A percentile compares a stretch with the other conserved stretches of the same genome.
phyloP scores from a whole-genome alignment of 2,888 invertebrate species.

The Automeris io region DNA sequence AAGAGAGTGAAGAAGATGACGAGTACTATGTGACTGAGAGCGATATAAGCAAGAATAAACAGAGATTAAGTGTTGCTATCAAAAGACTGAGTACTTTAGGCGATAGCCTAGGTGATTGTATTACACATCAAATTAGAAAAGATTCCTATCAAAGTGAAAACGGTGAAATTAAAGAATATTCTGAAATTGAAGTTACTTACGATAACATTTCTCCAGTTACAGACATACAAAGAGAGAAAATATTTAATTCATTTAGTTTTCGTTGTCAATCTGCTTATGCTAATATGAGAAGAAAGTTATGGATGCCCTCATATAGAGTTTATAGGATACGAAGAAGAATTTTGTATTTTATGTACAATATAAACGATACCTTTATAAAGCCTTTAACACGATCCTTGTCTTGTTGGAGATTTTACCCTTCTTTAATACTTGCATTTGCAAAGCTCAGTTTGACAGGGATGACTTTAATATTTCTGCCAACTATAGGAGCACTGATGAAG shows the following conservation, averaged over 20 bases:
- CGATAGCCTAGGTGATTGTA: constrained; percentile 68
- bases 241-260: constrained; percentile 64
- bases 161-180: constrained; percentile 43
- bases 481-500: constrained; percentile 51
- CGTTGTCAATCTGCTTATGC: constrained; percentile 59
- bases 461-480: constrained; percentile 47
- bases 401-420: constrained; percentile 67
- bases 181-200: constrained; percentile 60
- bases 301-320: constrained; percentile 63
- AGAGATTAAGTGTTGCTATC: constrained; percentile 59
- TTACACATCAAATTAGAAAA: constrained; percentile 57
- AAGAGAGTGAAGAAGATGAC: constrained; percentile 63
- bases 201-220: constrained; percentile 62
- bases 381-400: constrained; percentile 62
- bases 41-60: constrained; percentile 37
- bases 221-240: constrained; percentile 60
- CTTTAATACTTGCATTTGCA: constrained; percentile 50
- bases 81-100: constrained; percentile 72
- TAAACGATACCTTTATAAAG: constrained; percentile 64
- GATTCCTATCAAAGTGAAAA: constrained; percentile 44
- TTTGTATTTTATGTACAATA: constrained; percentile 46
- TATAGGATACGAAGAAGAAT: constrained; percentile 55
- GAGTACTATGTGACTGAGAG: constrained; percentile 25
- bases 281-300: constrained; percentile 49
- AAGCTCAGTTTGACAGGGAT: constrained; percentile 54